These are phyloP conservation scores for Brachirus orientalis DNA, from an alignment of 2,113 vertebrate genomes.

Conservation along the genomic window DNA sequence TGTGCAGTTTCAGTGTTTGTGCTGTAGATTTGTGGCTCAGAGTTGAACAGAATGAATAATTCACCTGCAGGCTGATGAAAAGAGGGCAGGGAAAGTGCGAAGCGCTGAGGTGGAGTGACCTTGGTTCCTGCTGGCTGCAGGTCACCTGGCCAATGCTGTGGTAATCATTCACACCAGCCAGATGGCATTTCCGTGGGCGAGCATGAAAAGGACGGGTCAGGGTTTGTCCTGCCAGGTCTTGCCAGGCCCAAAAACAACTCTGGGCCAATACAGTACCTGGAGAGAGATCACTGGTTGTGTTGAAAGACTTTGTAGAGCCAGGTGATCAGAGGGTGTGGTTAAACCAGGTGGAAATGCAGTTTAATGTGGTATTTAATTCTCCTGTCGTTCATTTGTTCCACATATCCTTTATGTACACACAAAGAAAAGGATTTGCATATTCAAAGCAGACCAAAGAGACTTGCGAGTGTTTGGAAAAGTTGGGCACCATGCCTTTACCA, in stretches of 20 bases:
- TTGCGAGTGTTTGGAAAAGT: constrained; percentile 28
- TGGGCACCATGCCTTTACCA: constrained; percentile 15
- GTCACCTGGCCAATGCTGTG: constrained; percentile 81
- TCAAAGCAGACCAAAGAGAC: constrained; percentile 29
- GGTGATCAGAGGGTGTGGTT: constrained; percentile 43
- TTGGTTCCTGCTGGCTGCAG: constrained; percentile 83
- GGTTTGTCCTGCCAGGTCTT: constrained; percentile 79
- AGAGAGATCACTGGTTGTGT: constrained; percentile 38
- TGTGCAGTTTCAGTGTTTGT: constrained; percentile 47
- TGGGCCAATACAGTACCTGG: constrained; percentile 64
- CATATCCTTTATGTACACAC: constrained; percentile 9
- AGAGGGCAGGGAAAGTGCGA: constrained; percentile 74
- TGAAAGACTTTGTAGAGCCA: constrained; percentile 35
- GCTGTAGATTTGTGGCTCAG: constrained; percentile 48
- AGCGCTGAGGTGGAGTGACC: constrained; percentile 81
- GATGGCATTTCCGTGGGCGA: constrained; percentile 86
- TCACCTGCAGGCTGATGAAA: constrained; percentile 77
- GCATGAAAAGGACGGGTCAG: constrained; percentile 83
- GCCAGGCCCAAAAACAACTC: constrained; percentile 72
- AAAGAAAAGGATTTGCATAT: neutral
- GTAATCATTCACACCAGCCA: constrained; percentile 87
- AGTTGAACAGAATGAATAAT: constrained; percentile 74
- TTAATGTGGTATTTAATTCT: constrained; percentile 2
- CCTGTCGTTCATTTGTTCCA: neutral
- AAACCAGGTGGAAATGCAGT: constrained; percentile 20